These are phyloP conservation scores for Choloepus didactylus DNA, from an alignment of 2,797 vertebrate species.

Conservation along the genomic window DNA sequence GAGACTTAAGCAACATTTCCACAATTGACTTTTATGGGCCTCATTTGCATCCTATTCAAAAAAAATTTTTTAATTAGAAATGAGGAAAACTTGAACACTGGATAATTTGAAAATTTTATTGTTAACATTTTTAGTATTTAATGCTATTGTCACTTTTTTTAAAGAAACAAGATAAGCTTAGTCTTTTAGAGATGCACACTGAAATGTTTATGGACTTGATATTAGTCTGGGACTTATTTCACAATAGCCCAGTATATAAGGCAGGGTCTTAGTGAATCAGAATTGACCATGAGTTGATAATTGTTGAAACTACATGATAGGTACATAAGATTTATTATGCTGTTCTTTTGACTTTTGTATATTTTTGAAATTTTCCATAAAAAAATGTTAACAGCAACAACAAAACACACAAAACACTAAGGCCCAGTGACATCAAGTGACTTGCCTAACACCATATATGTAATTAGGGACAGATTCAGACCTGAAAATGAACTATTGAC, in stretches of 20 bases:
- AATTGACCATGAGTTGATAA: neutral
- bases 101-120: neutral
- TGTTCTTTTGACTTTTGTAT: neutral
- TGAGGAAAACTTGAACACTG: neutral
- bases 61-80: neutral
- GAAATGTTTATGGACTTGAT: conserved; percentile 22
- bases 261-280: neutral
- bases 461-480: conserved; percentile 51
- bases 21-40: conserved; percentile 9
- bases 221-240: conserved; percentile 15
- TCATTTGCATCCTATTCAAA: neutral
- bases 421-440: neutral
- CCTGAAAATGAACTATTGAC: conserved; percentile 49
- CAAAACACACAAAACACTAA: neutral
- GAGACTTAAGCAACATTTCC: neutral
- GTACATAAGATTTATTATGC: neutral
- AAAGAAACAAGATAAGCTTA: conserved; percentile 18
- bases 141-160: neutral
- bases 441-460: neutral
- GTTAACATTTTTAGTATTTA: conserved; percentile 23
- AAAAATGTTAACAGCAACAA: conserved; percentile 13
- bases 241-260: neutral
- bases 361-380: conserved; percentile 21
- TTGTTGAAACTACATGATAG: neutral
- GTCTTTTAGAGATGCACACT: conserved; percentile 4